phyloP scores from a whole-genome alignment of 2,888 invertebrate species.

The Drosophila sordidula region DNA sequence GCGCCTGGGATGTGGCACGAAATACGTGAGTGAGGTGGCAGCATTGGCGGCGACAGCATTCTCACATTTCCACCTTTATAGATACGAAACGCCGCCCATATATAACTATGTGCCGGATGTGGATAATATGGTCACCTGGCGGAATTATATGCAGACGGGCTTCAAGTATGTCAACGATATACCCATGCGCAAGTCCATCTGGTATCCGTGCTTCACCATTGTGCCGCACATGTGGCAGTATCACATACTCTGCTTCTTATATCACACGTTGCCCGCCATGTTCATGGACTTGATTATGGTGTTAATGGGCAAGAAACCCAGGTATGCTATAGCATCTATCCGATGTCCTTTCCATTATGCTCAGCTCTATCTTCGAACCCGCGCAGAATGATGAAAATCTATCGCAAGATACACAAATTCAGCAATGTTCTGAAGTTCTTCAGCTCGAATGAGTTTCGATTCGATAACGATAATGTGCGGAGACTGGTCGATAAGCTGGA shows the following conservation, averaged over 20 bases:
- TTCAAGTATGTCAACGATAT: slow-evolving; percentile 86
- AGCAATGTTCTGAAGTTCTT: slow-evolving; percentile 92
- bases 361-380: neutral
- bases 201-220: slow-evolving; percentile 88
- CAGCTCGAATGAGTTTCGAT: slow-evolving; percentile 90
- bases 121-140: slow-evolving; percentile 94
- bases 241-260: slow-evolving; percentile 86
- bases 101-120: slow-evolving; percentile 95
- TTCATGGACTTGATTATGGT: slow-evolving; percentile 86
- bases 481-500: slow-evolving; percentile 85
- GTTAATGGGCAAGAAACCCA: slow-evolving; percentile 82
- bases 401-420: slow-evolving; percentile 93
- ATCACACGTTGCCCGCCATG: slow-evolving; percentile 89
- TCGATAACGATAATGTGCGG: slow-evolving; percentile 88
- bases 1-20: slow-evolving; percentile 86
- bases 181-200: slow-evolving; percentile 89
- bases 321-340: slow-evolving; percentile 71
- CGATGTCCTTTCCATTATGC: neutral
- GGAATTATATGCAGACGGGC: slow-evolving; percentile 87
- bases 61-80: slow-evolving; percentile 5
- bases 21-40: slow-evolving; percentile 74
- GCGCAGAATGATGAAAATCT: slow-evolving; percentile 91
- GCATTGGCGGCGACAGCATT: neutral
- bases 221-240: slow-evolving; percentile 86
- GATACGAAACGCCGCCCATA: slow-evolving; percentile 80